Base-by-base conservation (phyloP, 2,888 invertebrate genomes). In the Chorisops tibialis region DNA sequence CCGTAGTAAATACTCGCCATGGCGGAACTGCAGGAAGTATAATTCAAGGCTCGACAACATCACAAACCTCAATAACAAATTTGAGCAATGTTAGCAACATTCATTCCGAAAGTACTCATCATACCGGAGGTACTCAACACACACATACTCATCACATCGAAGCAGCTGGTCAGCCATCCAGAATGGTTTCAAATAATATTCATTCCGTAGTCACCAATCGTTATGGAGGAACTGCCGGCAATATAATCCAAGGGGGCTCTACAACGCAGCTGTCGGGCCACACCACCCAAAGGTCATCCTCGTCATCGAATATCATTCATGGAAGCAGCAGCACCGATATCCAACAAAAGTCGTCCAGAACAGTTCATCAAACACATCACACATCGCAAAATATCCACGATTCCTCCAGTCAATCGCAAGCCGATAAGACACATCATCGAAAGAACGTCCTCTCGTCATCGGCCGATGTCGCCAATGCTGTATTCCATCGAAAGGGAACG, bases 361-460 rank as follows among this genome's bases (percentile, higher is more conserved):
- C 51, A 51, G 67, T 64, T 35, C 50, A 62, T 2, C 49, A 61
- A 12, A 49, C 39, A 1, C 64, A 66, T n/a, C 66, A 68, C 1
- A 43, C 63, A 39, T 61, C 56, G 9, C 70, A 73, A 38, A 21
- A 24, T 19, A 14, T 14, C 14, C 37, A 21, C 9, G 22, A 38
- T 11, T n/a, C 37, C 5, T 75, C 63, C 87, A 89, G 16, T 6
- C 1, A n/a, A 11, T 39, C 39, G 4, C 43, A 43, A 16, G 14
- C 45, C 16, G 56, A 56, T 30, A 56, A 56, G 18, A 45, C 45
- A 6, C 43, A 43, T 72, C 91, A 91, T 71, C 83, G 89, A 45
- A 86, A 87, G 70, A 91, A 86, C 65, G 83, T 89, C 50, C 83
- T 92, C 65, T 84, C 88, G 1, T 86, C 89, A 0, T 84, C 88